Evolutionary conservation across 2,888 invertebrate genomes (phyloP).

Genomic region (Drosophila rellima): DNA sequence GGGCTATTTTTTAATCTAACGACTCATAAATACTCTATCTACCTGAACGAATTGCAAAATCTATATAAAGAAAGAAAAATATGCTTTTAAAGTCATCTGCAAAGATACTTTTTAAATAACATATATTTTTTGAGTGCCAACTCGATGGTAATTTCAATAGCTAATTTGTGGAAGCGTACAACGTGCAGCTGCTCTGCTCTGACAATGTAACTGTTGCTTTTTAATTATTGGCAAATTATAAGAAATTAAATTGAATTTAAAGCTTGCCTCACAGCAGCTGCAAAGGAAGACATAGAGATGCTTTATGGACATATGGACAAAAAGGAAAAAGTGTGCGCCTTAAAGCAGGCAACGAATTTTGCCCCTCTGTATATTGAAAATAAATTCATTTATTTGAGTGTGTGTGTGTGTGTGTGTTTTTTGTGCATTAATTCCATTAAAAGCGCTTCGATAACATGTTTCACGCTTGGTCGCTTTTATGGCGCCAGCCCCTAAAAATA

Average conservation of each 20-base stretch:
- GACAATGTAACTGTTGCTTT: conserved; percentile 56
- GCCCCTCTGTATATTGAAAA: conserved; percentile 19
- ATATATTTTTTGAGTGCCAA: neutral
- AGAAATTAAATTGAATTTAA: conserved; percentile 55
- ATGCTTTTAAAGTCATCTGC: neutral
- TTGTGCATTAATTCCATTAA: conserved; percentile 73
- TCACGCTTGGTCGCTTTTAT: conserved; percentile 67
- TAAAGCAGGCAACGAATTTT: conserved; percentile 34
- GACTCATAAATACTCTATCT: neutral
- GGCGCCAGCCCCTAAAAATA: conserved; percentile 70
- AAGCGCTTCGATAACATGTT: conserved; percentile 72
- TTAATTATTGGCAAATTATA: conserved; percentile 57
- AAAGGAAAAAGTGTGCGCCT: conserved; percentile 10
- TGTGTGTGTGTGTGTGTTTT: conserved; percentile 27
- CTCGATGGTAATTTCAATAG: too few relatives aligned
- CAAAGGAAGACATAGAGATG: conserved; percentile 17
- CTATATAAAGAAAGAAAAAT: neutral
- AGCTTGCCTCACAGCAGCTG: conserved; percentile 10
- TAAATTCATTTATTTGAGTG: conserved; percentile 51
- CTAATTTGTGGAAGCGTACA: neutral
- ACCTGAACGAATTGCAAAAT: neutral
- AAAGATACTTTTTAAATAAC: neutral
- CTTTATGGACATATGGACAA: conserved; percentile 15
- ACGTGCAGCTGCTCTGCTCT: conserved; percentile 5
- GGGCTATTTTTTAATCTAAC: neutral